A percentile compares a stretch with the other conserved stretches of the same genome.
Evolutionary conservation across 2,888 invertebrate genomes (phyloP).

Genomic region (Pseudococcus longispinus): DNA sequence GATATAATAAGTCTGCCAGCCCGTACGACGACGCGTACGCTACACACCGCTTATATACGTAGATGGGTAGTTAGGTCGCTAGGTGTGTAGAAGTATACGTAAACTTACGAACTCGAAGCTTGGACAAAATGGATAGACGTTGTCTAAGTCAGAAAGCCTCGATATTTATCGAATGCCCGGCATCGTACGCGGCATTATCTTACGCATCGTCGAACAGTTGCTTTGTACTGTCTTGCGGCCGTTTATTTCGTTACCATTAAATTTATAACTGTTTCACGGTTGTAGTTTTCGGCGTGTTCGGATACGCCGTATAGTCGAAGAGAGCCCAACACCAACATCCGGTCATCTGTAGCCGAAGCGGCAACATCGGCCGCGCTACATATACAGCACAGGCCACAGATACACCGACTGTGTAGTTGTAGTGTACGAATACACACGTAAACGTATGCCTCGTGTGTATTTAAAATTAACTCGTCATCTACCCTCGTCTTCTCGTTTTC

Average conservation of each 20-base stretch:
- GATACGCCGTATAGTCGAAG: background rate
- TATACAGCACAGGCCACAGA: background rate
- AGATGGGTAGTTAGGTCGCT: background rate
- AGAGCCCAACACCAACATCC: conserved; percentile 41
- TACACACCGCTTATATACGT: too few relatives aligned
- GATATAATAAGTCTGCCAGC: too few relatives aligned
- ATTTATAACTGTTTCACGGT: conserved; percentile 52
- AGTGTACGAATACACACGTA: background rate
- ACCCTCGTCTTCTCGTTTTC: conserved; percentile 2
- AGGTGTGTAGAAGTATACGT: background rate
- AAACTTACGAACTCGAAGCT: background rate
- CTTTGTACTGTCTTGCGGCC: conserved; percentile 36
- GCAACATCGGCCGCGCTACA: background rate
- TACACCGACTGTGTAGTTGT: background rate
- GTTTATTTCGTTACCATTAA: conserved; percentile 37
- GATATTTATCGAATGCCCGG: conserved; percentile 43
- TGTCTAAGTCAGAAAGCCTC: conserved; percentile 51
- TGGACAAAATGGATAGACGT: conserved; percentile 42
- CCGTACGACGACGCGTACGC: too few relatives aligned
- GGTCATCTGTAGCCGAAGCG: conserved; percentile 28
- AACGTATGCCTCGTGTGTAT: background rate
- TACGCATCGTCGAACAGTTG: conserved; percentile 29
- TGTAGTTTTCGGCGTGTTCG: conserved; percentile 39
- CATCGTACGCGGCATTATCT: conserved; percentile 20
- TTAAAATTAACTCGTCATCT: conserved; percentile 39